Percentiles rank a stretch among this genome's conserved stretches.
phyloP scores from a whole-genome alignment of 1,140 invertebrate genomes.

The Drosophila rhopaloa region DNA sequence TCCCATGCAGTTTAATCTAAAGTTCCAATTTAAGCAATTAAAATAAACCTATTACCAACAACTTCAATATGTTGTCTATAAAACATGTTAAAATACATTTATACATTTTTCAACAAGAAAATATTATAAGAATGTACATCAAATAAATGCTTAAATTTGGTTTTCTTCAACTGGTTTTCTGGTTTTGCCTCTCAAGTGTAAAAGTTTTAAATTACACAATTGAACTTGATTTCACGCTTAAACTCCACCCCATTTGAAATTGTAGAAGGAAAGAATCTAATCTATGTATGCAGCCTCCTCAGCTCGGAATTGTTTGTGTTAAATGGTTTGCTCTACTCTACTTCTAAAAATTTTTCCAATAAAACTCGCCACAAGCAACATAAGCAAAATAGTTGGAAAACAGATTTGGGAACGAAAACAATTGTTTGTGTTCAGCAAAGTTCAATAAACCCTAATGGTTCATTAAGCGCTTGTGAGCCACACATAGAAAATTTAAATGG shows the following conservation, averaged over 20 bases:
- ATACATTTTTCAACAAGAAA: background rate
- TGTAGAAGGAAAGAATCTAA: background rate
- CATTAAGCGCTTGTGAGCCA: conserved; percentile 44
- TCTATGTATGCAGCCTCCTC: background rate
- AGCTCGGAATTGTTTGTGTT: conserved; percentile 11
- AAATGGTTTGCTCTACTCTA: conserved; percentile 8
- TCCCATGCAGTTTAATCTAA: conserved; percentile 36
- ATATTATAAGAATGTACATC: no score
- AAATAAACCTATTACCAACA: no score
- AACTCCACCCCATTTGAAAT: background rate
- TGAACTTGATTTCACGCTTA: conserved; percentile 6
- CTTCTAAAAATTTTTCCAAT: conserved; percentile 37
- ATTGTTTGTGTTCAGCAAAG: conserved; percentile 41
- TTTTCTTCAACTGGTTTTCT: no score
- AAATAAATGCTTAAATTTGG: background rate
- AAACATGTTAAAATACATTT: no score
- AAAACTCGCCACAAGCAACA: conserved; percentile 20
- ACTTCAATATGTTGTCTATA: no score
- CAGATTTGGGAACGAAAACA: conserved; percentile 8
- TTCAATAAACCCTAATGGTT: conserved; percentile 73
- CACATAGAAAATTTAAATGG: background rate
- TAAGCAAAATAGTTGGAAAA: conserved; percentile 17
- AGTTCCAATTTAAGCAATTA: background rate
- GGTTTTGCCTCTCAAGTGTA: background rate
- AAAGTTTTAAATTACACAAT: conserved; percentile 3